Evolutionary conservation across 2,113 vertebrate genomes (phyloP).

Genomic region (Gallinago media): DNA sequence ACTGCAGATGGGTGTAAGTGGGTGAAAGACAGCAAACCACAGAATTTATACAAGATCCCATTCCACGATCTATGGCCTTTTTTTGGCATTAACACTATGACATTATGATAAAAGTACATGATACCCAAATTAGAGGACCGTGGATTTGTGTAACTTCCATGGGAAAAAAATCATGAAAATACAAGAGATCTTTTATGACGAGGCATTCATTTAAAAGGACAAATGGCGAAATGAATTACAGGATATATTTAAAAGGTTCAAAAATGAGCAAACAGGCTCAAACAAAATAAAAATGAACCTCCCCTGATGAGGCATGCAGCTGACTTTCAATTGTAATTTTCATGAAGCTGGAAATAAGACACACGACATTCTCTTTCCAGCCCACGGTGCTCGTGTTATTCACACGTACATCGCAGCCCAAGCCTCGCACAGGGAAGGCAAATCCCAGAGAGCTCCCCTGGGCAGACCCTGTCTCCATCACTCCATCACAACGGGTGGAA

Average conservation of each 20-base stretch:
- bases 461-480: not conserved
- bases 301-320: not conserved
- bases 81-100: not conserved
- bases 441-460: not conserved
- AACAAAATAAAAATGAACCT: not conserved
- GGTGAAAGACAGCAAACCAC: not conserved
- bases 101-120: not conserved
- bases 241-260: not conserved
- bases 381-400: not conserved
- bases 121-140: not conserved
- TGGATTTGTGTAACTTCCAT: not conserved
- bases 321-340: not conserved
- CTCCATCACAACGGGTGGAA: not conserved
- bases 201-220: not conserved
- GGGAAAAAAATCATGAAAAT: not conserved
- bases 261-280: not conserved
- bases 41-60: not conserved
- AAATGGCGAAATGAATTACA: not conserved
- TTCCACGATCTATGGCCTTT: not conserved
- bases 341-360: not conserved
- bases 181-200: not conserved
- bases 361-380: not conserved
- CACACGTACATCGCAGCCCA: not conserved
- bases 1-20: rapidly evolving
- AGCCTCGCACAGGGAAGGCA: not conserved